phyloP scores from a whole-genome alignment of 2,888 invertebrate species.

The Margaritifera margaritifera region DNA sequence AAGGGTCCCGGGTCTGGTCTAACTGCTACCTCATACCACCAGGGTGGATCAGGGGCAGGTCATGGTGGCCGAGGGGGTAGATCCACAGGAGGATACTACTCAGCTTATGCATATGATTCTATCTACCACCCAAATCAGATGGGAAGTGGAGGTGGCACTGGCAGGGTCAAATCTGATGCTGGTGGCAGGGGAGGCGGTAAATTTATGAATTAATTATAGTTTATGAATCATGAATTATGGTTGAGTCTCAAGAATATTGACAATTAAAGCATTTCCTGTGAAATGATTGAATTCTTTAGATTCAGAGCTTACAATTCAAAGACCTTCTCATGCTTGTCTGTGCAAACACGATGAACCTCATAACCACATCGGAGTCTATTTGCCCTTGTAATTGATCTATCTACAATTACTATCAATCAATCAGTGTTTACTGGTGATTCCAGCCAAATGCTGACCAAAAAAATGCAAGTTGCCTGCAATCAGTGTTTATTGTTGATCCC shows the following conservation, averaged over 20 bases:
- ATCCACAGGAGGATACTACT: conserved; percentile 43
- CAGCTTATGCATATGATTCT: conserved; percentile 53
- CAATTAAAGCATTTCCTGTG: not conserved
- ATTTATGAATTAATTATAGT: conserved; percentile 1
- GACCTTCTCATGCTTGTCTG: no score
- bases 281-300: no score
- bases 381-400: no score
- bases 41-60: conserved; percentile 55
- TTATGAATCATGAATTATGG: not conserved
- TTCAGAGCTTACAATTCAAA: no score
- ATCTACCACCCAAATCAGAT: conserved; percentile 38
- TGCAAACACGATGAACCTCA: no score
- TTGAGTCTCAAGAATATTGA: not conserved
- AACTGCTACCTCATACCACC: conserved; percentile 22
- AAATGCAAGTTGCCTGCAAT: no score
- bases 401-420: no score
- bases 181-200: conserved; percentile 59
- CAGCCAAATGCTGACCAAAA: no score
- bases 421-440: no score
- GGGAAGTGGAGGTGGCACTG: conserved; percentile 58
- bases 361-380: no score
- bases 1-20: conserved; percentile 49
- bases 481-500: no score
- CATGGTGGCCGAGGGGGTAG: conserved; percentile 61
- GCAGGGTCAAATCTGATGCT: conserved; percentile 14